Evolutionary conservation across 2,797 vertebrate genomes (phyloP).

Genomic region (Tokudaia muenninki): DNA sequence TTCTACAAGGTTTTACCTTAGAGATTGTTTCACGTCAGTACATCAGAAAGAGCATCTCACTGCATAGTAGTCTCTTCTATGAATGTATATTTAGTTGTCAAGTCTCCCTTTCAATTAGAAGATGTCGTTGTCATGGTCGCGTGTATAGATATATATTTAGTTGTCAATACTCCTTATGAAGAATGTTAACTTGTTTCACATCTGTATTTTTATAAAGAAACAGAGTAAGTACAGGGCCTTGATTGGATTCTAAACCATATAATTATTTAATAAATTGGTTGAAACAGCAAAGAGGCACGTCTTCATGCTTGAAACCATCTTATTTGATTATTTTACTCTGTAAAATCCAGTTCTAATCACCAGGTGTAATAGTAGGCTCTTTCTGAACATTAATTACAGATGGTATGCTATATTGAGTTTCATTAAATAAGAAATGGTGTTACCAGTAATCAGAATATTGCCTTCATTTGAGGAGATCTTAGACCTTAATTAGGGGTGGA

Average conservation of each 20-base stretch:
- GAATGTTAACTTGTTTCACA: conserved; percentile 21
- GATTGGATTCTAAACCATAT: not conserved
- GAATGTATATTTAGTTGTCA: not conserved
- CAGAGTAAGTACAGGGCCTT: not conserved
- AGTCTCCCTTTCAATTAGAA: not conserved
- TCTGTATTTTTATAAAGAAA: not conserved
- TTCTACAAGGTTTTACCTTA: not conserved
- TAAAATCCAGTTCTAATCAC: conserved; percentile 22
- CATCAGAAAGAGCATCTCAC: not conserved
- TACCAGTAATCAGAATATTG: conserved; percentile 55
- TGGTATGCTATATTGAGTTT: conserved; percentile 57
- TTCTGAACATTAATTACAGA: conserved; percentile 61
- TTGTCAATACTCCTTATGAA: not conserved
- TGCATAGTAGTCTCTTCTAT: not conserved
- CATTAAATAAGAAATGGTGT: conserved; percentile 70
- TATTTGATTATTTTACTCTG: conserved; percentile 17
- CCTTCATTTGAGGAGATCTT: conserved; percentile 55
- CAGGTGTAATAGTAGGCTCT: conserved; percentile 36
- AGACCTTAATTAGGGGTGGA: conserved; percentile 33
- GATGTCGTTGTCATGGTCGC: not conserved
- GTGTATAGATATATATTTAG: not conserved
- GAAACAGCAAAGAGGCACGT: conserved; percentile 12
- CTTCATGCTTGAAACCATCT: conserved; percentile 25
- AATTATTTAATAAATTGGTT: conserved; percentile 33
- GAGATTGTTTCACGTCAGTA: not conserved